A percentile compares a stretch with the other conserved stretches of the same genome.
These are phyloP conservation scores for Protobothrops flavoviridis DNA, from an alignment of 2,113 vertebrate genomes.

Conservation along the genomic window DNA sequence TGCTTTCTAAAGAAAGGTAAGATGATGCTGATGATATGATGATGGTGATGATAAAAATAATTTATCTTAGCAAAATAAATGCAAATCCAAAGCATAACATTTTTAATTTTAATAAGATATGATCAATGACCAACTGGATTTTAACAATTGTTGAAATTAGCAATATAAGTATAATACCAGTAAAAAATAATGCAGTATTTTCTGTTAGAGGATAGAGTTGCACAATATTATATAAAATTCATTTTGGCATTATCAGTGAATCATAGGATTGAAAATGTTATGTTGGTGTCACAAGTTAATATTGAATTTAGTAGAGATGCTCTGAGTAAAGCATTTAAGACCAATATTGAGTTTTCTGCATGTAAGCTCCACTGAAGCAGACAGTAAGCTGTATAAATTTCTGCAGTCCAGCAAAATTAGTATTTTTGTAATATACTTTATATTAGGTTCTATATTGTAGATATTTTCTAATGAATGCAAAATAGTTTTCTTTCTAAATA, in stretches of 20 bases:
- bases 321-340: not conserved
- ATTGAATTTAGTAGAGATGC: not conserved
- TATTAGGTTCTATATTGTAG: not conserved
- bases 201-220: not conserved
- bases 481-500: not conserved
- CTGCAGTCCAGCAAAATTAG: not conserved
- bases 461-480: not conserved
- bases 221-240: not conserved
- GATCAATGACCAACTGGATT: not conserved
- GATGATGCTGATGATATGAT: not conserved
- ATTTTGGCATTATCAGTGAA: not conserved
- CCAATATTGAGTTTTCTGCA: not conserved
- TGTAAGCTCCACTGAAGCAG: not conserved
- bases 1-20: constrained; percentile 59
- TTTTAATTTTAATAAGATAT: not conserved
- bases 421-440: not conserved
- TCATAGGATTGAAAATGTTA: not conserved
- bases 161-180: not conserved
- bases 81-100: not conserved
- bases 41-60: not conserved
- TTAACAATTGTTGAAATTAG: not conserved
- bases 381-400: not conserved
- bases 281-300: not conserved
- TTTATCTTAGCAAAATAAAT: constrained; percentile 36
- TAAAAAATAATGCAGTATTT: not conserved